These are phyloP conservation scores for Lepidochrysops patricia DNA, from an alignment of 2,888 invertebrate genomes.

Conservation along the genomic window DNA sequence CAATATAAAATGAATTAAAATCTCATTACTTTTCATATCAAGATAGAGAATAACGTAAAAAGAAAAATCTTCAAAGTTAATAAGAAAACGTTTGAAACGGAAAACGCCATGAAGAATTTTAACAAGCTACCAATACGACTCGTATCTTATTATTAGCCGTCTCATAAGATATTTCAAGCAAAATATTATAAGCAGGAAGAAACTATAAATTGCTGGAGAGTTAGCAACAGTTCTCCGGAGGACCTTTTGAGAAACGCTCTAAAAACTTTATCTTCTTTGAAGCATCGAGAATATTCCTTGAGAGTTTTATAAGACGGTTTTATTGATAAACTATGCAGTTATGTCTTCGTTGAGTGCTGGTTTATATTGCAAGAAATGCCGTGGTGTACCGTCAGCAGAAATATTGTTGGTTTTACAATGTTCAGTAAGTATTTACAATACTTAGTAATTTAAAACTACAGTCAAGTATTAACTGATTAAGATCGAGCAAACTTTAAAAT, in stretches of 20 bases:
- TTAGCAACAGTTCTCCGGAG: conserved; percentile 3
- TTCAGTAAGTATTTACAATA: no score
- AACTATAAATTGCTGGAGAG: conserved; percentile 7
- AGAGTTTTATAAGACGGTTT: neutral
- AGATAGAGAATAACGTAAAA: neutral
- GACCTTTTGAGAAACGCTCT: conserved; percentile 6
- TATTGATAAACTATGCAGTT: neutral
- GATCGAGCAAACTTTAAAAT: no score
- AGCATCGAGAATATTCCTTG: neutral
- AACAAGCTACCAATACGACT: neutral
- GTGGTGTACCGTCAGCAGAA: neutral
- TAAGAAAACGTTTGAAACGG: neutral
- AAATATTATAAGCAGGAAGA: conserved; percentile 1
- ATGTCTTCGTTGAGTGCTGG: neutral
- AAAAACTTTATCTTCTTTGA: neutral
- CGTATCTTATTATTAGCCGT: neutral
- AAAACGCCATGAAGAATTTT: neutral
- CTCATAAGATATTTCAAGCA: conserved; percentile 1
- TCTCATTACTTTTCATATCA: neutral
- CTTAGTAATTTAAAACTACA: no score
- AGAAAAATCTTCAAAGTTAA: neutral
- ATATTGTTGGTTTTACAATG: no score
- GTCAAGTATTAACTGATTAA: no score
- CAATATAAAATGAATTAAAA: no score
- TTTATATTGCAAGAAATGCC: neutral